Evolutionary conservation across 2,113 vertebrate genomes (phyloP).

Genomic region (Perca flavescens): DNA sequence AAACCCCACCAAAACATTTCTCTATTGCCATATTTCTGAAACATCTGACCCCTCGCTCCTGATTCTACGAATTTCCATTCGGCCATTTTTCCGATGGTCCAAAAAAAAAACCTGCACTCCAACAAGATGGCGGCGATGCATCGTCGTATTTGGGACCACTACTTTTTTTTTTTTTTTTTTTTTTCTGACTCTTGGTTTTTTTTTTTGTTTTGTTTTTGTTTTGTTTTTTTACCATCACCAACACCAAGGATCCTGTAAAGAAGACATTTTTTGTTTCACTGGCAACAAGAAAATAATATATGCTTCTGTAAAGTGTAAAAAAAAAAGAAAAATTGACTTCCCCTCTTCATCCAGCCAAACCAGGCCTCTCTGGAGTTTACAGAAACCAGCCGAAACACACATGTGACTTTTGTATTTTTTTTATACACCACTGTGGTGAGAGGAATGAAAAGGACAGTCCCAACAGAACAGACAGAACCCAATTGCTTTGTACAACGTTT

Average conservation of each 20-base stretch:
- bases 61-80: conserved; percentile 79
- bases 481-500: conserved; percentile 86
- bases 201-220: conserved; percentile 18
- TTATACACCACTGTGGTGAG: conserved; percentile 84
- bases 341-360: conserved; percentile 70
- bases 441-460: conserved; percentile 85
- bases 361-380: conserved; percentile 83
- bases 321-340: conserved; percentile 74
- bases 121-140: conserved; percentile 87
- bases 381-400: conserved; percentile 76
- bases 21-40: conserved; percentile 86
- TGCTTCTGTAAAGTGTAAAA: conserved; percentile 87
- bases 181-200: conserved; percentile 70
- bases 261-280: conserved; percentile 88
- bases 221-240: conserved; percentile 78
- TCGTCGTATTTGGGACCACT: conserved; percentile 84
- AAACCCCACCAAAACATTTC: conserved; percentile 80
- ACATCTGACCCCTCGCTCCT: conserved; percentile 75
- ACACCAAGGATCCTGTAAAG: conserved; percentile 86
- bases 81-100: conserved; percentile 86
- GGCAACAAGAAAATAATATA: conserved; percentile 92
- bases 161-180: conserved; percentile 81
- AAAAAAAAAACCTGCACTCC: conserved; percentile 83
- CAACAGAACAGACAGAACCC: conserved; percentile 81
- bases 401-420: conserved; percentile 85